Conservation (phyloP, 2,797 vertebrate genomes). For the Neostethus bicornis region DNA sequence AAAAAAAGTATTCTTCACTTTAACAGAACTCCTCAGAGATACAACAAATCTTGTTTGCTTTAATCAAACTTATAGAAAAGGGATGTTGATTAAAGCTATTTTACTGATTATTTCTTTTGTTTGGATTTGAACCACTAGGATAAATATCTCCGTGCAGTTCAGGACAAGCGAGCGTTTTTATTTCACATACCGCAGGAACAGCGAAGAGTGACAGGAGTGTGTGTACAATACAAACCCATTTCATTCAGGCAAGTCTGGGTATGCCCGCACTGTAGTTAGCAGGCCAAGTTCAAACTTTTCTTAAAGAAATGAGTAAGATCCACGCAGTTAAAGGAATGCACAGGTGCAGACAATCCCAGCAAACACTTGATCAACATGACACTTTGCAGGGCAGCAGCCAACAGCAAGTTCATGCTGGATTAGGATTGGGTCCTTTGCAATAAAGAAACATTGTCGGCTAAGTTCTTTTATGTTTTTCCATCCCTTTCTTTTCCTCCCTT, state of each 20-base stretch:
- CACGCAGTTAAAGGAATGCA: slow-evolving; percentile 64
- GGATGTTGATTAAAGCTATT: slow-evolving; percentile 87
- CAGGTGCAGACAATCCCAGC: slow-evolving; percentile 69
- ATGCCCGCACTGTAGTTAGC: slow-evolving; percentile 54
- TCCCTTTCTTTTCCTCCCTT: too few relatives aligned
- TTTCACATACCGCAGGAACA: slow-evolving; percentile 63
- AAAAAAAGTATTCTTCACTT: slow-evolving; percentile 85
- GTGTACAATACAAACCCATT: slow-evolving; percentile 63
- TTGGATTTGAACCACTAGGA: slow-evolving; percentile 74
- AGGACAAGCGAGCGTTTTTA: slow-evolving; percentile 14
- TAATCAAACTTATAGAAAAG: slow-evolving; percentile 92
- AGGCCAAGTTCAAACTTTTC: slow-evolving; percentile 66
- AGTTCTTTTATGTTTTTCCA: neutral
- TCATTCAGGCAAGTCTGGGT: slow-evolving; percentile 67
- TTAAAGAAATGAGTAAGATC: slow-evolving; percentile 42
- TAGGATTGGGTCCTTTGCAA: slow-evolving; percentile 40
- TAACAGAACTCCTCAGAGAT: slow-evolving; percentile 89
- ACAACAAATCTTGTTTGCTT: slow-evolving; percentile 92
- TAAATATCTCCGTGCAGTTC: slow-evolving; percentile 15
- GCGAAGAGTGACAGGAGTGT: slow-evolving; percentile 60
- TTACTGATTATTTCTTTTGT: slow-evolving; percentile 83
- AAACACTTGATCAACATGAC: slow-evolving; percentile 64
- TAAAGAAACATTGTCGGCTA: slow-evolving; percentile 41
- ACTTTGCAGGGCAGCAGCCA: slow-evolving; percentile 42
- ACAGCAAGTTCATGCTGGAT: slow-evolving; percentile 48